phyloP scores from a whole-genome alignment of 2,888 invertebrate species.

The Vesta saturnalis region DNA sequence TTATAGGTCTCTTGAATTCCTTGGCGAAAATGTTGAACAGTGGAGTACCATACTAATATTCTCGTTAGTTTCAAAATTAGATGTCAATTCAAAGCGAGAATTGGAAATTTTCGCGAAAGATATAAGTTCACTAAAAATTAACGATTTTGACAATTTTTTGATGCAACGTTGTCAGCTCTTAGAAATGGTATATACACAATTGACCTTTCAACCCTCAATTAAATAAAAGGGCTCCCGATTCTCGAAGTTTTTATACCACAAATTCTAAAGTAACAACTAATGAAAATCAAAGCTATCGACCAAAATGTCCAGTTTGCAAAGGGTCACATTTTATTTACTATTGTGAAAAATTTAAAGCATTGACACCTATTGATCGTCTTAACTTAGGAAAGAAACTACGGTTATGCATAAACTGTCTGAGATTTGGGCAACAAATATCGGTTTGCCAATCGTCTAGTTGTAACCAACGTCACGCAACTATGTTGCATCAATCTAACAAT shows the following conservation, averaged over 20 bases:
- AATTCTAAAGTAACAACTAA: neutral
- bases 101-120: neutral
- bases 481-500: neutral
- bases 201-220: neutral
- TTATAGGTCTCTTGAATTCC: neutral
- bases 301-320: neutral
- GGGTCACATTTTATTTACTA: neutral
- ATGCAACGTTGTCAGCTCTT: neutral
- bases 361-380: neutral
- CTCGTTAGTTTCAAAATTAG: neutral
- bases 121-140: neutral
- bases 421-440: neutral
- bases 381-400: neutral
- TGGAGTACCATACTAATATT: neutral
- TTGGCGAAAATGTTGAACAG: neutral
- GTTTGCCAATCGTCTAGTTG: neutral
- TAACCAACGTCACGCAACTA: neutral
- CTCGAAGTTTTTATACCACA: neutral
- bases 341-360: neutral
- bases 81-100: neutral
- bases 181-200: neutral
- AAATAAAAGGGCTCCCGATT: neutral
- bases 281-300: neutral
- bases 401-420: neutral
- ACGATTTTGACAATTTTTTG: neutral